phyloP scores from a whole-genome alignment of 2,113 vertebrate species.

The Scopus umbretta region DNA sequence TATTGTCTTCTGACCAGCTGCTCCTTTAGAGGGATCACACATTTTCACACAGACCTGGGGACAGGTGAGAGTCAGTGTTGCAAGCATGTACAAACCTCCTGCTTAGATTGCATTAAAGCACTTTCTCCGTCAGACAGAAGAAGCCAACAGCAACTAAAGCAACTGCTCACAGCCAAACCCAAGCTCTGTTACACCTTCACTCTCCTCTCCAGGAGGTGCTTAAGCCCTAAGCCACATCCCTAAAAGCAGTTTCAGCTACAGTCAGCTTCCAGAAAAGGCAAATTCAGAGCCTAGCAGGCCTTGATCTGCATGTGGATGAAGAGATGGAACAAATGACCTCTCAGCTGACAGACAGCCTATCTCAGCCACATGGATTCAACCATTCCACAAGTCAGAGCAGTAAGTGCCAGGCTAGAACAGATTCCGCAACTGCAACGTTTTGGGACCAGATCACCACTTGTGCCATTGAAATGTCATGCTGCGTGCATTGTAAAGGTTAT shows the following conservation, averaged over 20 bases:
- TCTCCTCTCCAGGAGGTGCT: neutral
- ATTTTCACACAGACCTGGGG: slow-evolving; percentile 91
- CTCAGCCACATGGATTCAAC: neutral
- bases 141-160: neutral
- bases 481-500: neutral
- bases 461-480: neutral
- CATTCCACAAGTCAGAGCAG: neutral
- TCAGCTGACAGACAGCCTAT: neutral
- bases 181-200: neutral
- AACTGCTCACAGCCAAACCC: neutral
- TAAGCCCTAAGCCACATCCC: neutral
- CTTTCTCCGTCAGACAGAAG: neutral
- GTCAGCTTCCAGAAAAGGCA: neutral
- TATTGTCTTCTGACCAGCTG: slow-evolving; percentile 85
- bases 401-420: neutral
- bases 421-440: neutral
- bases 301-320: neutral
- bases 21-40: slow-evolving; percentile 89
- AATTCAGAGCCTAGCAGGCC: neutral
- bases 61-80: slow-evolving; percentile 11
- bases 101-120: neutral
- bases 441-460: neutral
- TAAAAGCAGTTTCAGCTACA: neutral
- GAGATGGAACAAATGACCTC: neutral
- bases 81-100: neutral